These are phyloP conservation scores for Buceros bicornis DNA, from an alignment of 2,797 vertebrate genomes.

Conservation along the genomic window DNA sequence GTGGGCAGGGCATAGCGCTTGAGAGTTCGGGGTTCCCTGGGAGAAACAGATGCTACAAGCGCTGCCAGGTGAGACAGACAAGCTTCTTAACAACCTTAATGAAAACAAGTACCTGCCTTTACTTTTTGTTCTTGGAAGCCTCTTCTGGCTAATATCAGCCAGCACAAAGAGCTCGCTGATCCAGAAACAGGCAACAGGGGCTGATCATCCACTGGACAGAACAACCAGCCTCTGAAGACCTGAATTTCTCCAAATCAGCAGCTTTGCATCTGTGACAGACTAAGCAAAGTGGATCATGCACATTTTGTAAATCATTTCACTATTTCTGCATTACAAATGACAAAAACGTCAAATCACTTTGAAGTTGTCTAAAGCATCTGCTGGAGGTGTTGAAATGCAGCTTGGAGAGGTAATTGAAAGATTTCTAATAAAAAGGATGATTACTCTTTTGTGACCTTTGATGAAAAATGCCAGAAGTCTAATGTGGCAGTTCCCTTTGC, in stretches of 20 bases:
- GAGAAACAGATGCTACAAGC: conserved; percentile 71
- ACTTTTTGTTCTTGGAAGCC: neutral
- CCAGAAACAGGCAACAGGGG: neutral
- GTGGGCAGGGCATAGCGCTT: conserved; percentile 59
- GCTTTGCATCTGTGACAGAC: neutral
- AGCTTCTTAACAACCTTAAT: neutral
- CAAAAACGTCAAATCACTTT: neutral
- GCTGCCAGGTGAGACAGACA: conserved; percentile 28
- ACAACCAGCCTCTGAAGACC: neutral
- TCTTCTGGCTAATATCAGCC: neutral
- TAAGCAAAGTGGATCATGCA: neutral
- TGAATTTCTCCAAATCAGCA: neutral
- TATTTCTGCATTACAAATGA: neutral
- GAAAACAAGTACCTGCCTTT: neutral
- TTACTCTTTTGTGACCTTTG: neutral
- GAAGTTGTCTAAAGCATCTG: neutral
- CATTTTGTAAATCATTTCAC: neutral
- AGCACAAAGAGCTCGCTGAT: neutral
- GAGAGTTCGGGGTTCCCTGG: conserved; percentile 51
- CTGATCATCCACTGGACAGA: neutral
- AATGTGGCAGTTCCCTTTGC: neutral
- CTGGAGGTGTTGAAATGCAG: neutral
- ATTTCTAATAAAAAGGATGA: neutral
- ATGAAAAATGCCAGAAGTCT: neutral
- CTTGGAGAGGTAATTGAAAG: neutral